Evolutionary conservation across 2,113 vertebrate genomes (phyloP).

Genomic region (Malaclemys terrapin): DNA sequence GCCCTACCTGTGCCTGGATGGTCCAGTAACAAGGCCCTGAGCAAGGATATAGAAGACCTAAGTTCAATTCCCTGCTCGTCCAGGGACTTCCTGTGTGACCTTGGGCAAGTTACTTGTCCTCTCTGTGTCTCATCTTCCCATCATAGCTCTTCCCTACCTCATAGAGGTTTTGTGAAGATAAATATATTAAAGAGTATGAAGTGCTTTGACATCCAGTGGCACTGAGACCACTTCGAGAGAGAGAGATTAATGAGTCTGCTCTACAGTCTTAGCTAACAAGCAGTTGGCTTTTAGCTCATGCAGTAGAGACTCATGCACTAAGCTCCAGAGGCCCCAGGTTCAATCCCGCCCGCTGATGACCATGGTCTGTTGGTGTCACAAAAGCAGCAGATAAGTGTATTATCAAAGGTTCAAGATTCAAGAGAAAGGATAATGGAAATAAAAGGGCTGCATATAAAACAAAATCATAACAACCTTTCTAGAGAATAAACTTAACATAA

Average conservation of each 20-base stretch:
- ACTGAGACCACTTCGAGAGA: too few relatives aligned
- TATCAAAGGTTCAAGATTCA: not conserved
- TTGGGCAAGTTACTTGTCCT: not conserved
- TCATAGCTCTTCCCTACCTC: not conserved
- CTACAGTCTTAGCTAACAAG: too few relatives aligned
- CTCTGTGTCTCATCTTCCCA: not conserved
- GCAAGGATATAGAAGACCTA: not conserved
- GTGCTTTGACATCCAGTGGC: not conserved
- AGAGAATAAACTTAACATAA: not conserved
- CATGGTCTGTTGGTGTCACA: too few relatives aligned
- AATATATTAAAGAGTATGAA: not conserved
- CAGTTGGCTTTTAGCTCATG: too few relatives aligned
- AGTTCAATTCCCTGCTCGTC: not conserved
- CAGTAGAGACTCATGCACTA: too few relatives aligned
- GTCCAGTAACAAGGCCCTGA: not conserved
- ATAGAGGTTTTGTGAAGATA: not conserved
- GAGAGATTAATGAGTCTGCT: too few relatives aligned
- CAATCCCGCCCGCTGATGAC: too few relatives aligned
- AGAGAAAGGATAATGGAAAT: not conserved
- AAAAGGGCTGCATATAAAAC: not conserved
- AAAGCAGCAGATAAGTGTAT: too few relatives aligned
- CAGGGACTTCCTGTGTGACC: not conserved
- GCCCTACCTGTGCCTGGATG: not conserved
- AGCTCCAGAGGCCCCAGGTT: too few relatives aligned
- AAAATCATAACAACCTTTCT: not conserved